These are phyloP conservation scores for Polydrusus tereticollis DNA, from an alignment of 2,888 invertebrate species.

Conservation along the genomic window DNA sequence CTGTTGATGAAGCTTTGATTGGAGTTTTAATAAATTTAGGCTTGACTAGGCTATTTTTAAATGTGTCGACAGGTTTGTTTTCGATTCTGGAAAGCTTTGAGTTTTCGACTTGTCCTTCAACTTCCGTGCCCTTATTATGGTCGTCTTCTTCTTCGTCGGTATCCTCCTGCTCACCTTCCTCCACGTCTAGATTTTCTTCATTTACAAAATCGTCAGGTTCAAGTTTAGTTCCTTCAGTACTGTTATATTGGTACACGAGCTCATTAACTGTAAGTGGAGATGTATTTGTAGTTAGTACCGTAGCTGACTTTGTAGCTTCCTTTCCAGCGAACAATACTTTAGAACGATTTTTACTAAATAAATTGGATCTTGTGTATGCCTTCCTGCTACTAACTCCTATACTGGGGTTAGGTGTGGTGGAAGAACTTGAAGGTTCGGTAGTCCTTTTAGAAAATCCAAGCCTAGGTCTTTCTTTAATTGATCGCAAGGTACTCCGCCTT, in stretches of 20 bases:
- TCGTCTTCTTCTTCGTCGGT: background rate
- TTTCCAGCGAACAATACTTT: constrained; percentile 20
- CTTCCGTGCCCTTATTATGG: background rate
- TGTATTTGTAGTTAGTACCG: constrained; percentile 2
- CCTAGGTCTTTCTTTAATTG: constrained; percentile 53
- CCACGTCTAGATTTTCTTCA: constrained; percentile 13
- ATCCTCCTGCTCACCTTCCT: background rate
- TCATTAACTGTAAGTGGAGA: constrained; percentile 43
- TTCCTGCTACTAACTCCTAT: constrained; percentile 45
- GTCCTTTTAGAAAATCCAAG: constrained; percentile 44
- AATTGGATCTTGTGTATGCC: constrained; percentile 22
- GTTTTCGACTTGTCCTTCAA: background rate
- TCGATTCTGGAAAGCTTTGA: background rate
- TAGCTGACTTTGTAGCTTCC: background rate
- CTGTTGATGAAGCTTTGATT: constrained; percentile 29
- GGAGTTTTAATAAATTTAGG: background rate
- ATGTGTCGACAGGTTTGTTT: constrained; percentile 37
- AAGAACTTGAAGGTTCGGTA: background rate
- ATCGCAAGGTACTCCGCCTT: constrained; percentile 52
- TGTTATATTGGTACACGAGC: constrained; percentile 51
- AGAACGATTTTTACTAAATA: constrained; percentile 44
- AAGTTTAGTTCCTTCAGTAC: constrained; percentile 43
- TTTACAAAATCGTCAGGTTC: constrained; percentile 9
- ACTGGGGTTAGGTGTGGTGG: constrained; percentile 46
- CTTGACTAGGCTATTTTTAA: constrained; percentile 1